Conservation (phyloP, 2,797 vertebrate species). For the Poliocrania exsul region DNA sequence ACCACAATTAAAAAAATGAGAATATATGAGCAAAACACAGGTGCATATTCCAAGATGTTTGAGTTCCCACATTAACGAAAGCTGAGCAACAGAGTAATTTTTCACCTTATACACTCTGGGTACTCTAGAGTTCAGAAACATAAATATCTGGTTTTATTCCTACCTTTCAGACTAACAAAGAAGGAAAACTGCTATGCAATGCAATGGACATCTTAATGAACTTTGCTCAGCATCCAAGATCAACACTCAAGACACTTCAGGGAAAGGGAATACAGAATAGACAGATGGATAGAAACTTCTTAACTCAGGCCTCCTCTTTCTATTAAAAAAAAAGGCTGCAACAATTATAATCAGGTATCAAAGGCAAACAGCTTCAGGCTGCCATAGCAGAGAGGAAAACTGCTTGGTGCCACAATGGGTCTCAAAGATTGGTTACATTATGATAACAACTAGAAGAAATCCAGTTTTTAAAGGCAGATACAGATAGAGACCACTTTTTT, state of each 20-base stretch:
- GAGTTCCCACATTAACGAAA: not conserved
- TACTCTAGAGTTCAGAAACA: not conserved
- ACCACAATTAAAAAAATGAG: not conserved
- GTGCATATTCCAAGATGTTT: not conserved
- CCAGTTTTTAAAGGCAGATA: not conserved
- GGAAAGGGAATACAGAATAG: not conserved
- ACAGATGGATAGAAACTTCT: not conserved
- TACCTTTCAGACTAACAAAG: not conserved
- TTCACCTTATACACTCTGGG: not conserved
- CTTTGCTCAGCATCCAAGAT: not conserved
- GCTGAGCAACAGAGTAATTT: not conserved
- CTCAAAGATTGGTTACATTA: not conserved
- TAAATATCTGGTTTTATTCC: not conserved
- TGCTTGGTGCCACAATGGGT: not conserved
- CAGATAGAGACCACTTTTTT: not conserved
- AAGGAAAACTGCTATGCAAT: not conserved
- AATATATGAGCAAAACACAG: not conserved
- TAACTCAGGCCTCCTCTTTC: not conserved
- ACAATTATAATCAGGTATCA: not conserved
- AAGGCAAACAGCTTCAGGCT: not conserved
- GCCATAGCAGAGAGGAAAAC: not conserved
- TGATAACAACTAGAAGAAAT: not conserved
- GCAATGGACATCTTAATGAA: not conserved
- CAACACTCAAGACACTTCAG: not conserved
- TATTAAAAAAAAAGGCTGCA: not conserved